Conservation (phyloP, 2,113 vertebrate genomes). For the Lepisosteus osseus region DNA sequence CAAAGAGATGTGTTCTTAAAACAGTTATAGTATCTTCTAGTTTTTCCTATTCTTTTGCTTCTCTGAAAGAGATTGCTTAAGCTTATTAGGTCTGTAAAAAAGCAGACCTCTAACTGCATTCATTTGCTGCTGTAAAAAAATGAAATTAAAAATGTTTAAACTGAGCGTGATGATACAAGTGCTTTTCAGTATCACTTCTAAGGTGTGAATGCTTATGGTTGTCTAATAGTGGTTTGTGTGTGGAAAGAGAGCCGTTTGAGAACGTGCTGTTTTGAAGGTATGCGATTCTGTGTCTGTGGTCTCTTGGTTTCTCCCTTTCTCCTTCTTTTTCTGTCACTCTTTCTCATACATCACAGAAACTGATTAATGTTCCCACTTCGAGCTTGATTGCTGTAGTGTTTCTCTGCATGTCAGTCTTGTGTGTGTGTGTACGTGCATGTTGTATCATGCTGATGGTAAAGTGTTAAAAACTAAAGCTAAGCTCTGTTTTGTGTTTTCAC, state of each 20-base stretch:
- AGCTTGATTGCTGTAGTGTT: not conserved
- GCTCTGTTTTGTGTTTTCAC: not conserved
- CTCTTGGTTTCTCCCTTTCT: not conserved
- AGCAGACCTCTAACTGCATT: no score
- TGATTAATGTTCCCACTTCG: slow-evolving; percentile 23
- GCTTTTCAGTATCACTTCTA: no score
- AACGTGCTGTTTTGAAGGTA: not conserved
- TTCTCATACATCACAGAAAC: not conserved
- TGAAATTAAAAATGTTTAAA: no score
- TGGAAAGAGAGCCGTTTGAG: not conserved
- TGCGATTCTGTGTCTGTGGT: not conserved
- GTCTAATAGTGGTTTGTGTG: not conserved
- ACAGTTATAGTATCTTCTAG: no score
- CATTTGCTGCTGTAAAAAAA: no score
- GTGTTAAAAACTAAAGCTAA: not conserved
- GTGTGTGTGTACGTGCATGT: not conserved
- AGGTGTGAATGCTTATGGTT: no score
- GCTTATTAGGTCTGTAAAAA: no score
- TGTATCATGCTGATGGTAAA: not conserved
- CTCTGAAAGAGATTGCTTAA: no score
- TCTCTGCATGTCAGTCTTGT: not conserved
- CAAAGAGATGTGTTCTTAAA: no score
- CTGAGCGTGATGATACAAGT: no score
- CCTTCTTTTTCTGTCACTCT: not conserved
- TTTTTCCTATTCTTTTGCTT: no score